Evolutionary conservation across 2,797 vertebrate genomes (phyloP).

Genomic region (Triplophysa bombifrons): DNA sequence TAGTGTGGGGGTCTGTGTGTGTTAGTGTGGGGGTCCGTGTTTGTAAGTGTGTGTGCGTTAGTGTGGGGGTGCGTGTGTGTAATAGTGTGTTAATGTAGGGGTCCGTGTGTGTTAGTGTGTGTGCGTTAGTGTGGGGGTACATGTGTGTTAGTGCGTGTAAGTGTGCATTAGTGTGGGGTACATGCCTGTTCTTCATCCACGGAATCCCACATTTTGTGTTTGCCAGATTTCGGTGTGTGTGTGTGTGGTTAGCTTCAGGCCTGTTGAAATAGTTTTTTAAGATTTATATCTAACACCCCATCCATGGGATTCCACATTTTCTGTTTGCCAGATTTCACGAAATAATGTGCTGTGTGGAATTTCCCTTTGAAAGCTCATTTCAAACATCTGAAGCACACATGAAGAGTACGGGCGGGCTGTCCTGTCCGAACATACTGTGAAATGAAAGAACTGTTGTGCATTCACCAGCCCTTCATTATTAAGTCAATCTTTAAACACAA

Average conservation of each 20-base stretch:
- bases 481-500: constrained; percentile 17
- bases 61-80: too few species aligned
- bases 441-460: constrained; percentile 15
- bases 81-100: too few species aligned
- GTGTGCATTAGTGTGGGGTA: too few species aligned
- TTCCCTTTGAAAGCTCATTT: constrained; percentile 60
- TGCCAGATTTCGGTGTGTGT: too few species aligned
- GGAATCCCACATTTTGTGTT: too few species aligned
- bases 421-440: constrained; percentile 10
- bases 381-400: constrained; percentile 68
- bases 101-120: too few species aligned
- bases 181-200: too few species aligned
- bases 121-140: too few species aligned
- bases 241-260: not conserved
- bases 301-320: constrained; percentile 47
- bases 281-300: constrained; percentile 33
- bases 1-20: too few species aligned
- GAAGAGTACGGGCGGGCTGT: constrained; percentile 40
- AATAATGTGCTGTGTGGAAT: constrained; percentile 64
- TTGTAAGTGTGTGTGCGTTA: too few species aligned
- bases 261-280: constrained; percentile 14
- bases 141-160: too few species aligned
- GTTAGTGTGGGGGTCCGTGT: too few species aligned
- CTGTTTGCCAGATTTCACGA: constrained; percentile 50
- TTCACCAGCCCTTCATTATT: constrained; percentile 23